Evolutionary conservation across 1,140 invertebrate genomes (phyloP).

Genomic region (Triops longicaudatus): DNA sequence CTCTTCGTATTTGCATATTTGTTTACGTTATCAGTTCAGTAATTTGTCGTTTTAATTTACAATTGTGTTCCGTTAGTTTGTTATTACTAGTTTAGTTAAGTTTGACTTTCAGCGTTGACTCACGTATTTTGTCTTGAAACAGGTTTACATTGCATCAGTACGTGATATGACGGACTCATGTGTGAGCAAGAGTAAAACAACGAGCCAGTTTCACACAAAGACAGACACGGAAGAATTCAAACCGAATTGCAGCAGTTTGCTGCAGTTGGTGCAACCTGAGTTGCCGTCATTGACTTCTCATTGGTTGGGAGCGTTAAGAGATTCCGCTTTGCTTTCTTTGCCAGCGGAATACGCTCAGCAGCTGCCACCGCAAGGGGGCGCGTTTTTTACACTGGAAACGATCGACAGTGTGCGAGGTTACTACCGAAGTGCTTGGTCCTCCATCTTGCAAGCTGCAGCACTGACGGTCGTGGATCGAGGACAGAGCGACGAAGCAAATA

Average conservation of each 20-base stretch:
- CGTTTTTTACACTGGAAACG: slow-evolving; percentile 94
- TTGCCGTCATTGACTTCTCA: slow-evolving; percentile 79
- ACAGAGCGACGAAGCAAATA: background rate
- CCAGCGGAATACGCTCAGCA: slow-evolving; percentile 88
- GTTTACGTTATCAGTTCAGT: too few relatives aligned
- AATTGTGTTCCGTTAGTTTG: too few relatives aligned
- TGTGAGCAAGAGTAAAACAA: background rate
- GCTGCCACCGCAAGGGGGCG: slow-evolving; percentile 87
- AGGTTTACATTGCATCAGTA: background rate
- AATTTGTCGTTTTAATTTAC: too few relatives aligned
- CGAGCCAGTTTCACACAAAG: background rate
- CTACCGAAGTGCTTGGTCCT: slow-evolving; percentile 87
- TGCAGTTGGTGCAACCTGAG: slow-evolving; percentile 89
- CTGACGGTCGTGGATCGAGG: slow-evolving; percentile 58
- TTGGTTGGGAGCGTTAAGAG: slow-evolving; percentile 88
- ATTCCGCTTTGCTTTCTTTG: slow-evolving; percentile 88
- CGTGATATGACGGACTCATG: background rate
- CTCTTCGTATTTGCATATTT: too few relatives aligned
- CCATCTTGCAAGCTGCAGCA: slow-evolving; percentile 84
- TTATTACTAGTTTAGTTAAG: too few relatives aligned
- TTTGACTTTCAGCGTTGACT: too few relatives aligned
- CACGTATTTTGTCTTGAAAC: too few relatives aligned
- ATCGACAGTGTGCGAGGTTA: slow-evolving; percentile 84
- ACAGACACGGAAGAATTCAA: slow-evolving; percentile 16
- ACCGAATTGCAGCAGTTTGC: slow-evolving; percentile 44